These are phyloP conservation scores for Panorpa germanica DNA, from an alignment of 2,888 invertebrate genomes.

Conservation along the genomic window DNA sequence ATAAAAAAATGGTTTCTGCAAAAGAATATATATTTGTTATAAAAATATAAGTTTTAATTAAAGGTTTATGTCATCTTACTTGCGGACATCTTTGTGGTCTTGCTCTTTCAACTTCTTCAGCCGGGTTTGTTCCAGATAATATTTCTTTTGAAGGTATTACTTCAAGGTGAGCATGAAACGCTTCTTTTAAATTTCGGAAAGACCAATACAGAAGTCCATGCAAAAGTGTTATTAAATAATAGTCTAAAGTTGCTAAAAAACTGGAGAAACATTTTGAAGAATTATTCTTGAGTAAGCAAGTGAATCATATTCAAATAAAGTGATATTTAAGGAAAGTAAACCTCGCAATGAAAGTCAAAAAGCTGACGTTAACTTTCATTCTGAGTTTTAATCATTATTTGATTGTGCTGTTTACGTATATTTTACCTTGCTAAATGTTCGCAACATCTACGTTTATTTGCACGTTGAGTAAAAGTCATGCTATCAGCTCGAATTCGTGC, in stretches of 20 bases:
- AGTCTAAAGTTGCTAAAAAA: slow-evolving; percentile 51
- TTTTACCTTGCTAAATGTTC: slow-evolving; percentile 54
- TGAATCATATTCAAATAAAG: slow-evolving; percentile 9
- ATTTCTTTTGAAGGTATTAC: slow-evolving; percentile 30
- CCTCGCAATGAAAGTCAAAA: too few species aligned
- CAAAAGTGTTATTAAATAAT: slow-evolving; percentile 48
- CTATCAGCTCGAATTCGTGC: slow-evolving; percentile 45
- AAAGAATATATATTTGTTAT: slow-evolving; percentile 6
- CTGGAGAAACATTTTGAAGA: slow-evolving; percentile 23
- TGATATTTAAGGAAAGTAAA: too few species aligned
- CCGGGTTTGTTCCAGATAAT: slow-evolving; percentile 24
- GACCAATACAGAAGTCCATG: slow-evolving; percentile 44
- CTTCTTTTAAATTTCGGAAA: slow-evolving; percentile 32
- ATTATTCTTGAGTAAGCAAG: slow-evolving; percentile 9
- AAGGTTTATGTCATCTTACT: slow-evolving; percentile 22
- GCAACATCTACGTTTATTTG: slow-evolving; percentile 65
- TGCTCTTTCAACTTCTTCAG: slow-evolving; percentile 28
- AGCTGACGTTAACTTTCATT: too few species aligned
- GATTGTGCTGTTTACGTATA: not conserved
- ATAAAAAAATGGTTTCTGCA: slow-evolving; percentile 22
- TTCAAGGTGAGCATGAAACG: slow-evolving; percentile 31
- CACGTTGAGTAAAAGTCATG: slow-evolving; percentile 76
- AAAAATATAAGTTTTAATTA: not conserved
- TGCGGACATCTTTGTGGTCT: slow-evolving; percentile 25
- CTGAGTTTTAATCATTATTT: not conserved